Evolutionary conservation across 2,113 vertebrate species (phyloP).

Genomic region (Mellivora capensis): DNA sequence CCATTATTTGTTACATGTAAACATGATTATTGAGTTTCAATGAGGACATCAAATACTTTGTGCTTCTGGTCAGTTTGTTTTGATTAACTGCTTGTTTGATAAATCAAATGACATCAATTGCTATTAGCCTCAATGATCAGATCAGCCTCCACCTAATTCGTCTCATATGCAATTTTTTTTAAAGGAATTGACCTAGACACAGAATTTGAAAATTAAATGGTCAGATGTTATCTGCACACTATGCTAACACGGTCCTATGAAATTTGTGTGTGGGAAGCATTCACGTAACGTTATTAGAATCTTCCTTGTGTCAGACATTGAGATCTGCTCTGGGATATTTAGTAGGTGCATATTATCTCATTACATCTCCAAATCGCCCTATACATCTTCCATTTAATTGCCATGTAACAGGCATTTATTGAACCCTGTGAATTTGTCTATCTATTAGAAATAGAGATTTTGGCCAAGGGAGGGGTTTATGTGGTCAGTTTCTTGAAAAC

Average conservation of each 20-base stretch:
- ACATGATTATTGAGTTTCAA: conserved; percentile 10
- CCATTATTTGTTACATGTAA: background rate
- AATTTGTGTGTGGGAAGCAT: background rate
- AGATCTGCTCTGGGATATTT: background rate
- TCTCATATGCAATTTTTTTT: background rate
- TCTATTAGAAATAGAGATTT: background rate
- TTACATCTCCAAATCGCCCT: background rate
- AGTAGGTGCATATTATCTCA: background rate
- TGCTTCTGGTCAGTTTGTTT: background rate
- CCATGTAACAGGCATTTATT: background rate
- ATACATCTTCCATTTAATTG: background rate
- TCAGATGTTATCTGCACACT: background rate
- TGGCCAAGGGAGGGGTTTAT: background rate
- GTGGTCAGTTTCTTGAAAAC: background rate
- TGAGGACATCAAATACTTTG: background rate
- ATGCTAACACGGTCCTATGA: background rate
- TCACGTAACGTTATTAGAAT: background rate
- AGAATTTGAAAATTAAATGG: background rate
- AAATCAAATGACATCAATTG: background rate
- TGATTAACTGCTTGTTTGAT: background rate
- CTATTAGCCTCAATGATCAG: background rate
- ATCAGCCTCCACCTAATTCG: background rate
- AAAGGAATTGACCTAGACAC: background rate
- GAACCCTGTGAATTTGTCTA: background rate
- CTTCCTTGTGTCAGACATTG: no score